A percentile compares a stretch with the other conserved stretches of the same genome.
These are phyloP conservation scores for Agrotis ipsilon DNA, from an alignment of 2,888 invertebrate genomes.

Conservation along the genomic window DNA sequence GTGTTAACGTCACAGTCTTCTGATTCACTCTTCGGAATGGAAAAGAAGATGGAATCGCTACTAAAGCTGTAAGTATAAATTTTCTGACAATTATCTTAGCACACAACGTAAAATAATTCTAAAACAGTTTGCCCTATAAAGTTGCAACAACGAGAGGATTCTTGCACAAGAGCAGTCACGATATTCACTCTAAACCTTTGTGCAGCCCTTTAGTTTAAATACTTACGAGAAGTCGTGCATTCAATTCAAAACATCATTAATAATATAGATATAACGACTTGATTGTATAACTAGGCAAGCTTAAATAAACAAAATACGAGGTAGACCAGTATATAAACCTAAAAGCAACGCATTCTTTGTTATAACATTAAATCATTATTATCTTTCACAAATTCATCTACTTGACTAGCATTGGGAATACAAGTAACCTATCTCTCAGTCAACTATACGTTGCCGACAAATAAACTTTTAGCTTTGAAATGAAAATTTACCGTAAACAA, in stretches of 20 bases:
- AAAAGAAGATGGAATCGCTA: slow-evolving; percentile 95
- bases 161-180: slow-evolving; percentile 63
- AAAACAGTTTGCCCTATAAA: slow-evolving; percentile 28
- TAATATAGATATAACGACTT: neutral
- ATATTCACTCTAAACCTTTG: slow-evolving; percentile 50
- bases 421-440: neutral
- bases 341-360: no score
- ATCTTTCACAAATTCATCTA: no score
- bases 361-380: no score
- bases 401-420: no score
- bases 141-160: slow-evolving; percentile 37
- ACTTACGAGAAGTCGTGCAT: slow-evolving; percentile 49
- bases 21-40: slow-evolving; percentile 94
- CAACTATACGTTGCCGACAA: neutral
- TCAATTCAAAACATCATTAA: slow-evolving; percentile 32
- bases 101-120: neutral
- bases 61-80: slow-evolving; percentile 93
- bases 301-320: neutral
- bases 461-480: neutral
- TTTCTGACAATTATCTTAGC: neutral
- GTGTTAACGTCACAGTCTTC: slow-evolving; percentile 93
- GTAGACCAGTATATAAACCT: no score
- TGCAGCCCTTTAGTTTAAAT: slow-evolving; percentile 50
- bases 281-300: slow-evolving; percentile 1
- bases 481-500: neutral